Evolutionary conservation across 1,140 invertebrate species (phyloP), one percentile per base, ranked within the genome.

Genomic region (Aradophagus sp.): DNA sequence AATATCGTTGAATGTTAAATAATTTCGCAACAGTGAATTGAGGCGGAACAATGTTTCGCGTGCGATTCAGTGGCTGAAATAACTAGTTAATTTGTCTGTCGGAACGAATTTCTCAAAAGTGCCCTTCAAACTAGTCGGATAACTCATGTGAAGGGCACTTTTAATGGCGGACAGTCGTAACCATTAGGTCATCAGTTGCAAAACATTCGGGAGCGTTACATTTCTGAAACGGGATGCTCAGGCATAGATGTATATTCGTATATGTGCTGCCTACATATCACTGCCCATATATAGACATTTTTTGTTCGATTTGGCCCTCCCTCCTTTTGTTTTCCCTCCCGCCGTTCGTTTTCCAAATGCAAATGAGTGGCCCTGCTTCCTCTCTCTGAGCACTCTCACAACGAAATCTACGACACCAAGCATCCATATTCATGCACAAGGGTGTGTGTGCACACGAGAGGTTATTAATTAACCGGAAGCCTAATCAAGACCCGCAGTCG

Each of bases 401-500:
- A 77, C 75, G 79, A 85, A 80, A 80, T 79, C 76, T 73, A 77
- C 77, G 79, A 79, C 78, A 77, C 79, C 74, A 72, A 76, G 76
- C 81, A 83, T 85, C 81, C 82, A 84, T 85, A 84, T 85, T 84
- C 83, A 84, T 84, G 81, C 73, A 72, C 76, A 47, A 68, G 80
- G 78, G 73, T 78, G 78, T 83, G 80, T 84, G 79, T 81, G 80
- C 80, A 84, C 80, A 83, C 79, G 80, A 84, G 80, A 83, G 82
- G 82, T 84, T 85, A 85, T 85, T 85, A 85, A 85, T 85, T 84
- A 84, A 83, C 82, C 81, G 80, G 82, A 85, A 84, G 81, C 81
- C 82, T 84, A 84, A 85, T 84, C 84, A 85, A 85, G 81, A 77
- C 78, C 79, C 75, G 80, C 73, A 81, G 80, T 78, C 79, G 80